Percentiles rank a stretch among this genome's conserved stretches.
Evolutionary conservation across 2,888 invertebrate genomes (phyloP).

Genomic region (Acanthosepion lycidas): DNA sequence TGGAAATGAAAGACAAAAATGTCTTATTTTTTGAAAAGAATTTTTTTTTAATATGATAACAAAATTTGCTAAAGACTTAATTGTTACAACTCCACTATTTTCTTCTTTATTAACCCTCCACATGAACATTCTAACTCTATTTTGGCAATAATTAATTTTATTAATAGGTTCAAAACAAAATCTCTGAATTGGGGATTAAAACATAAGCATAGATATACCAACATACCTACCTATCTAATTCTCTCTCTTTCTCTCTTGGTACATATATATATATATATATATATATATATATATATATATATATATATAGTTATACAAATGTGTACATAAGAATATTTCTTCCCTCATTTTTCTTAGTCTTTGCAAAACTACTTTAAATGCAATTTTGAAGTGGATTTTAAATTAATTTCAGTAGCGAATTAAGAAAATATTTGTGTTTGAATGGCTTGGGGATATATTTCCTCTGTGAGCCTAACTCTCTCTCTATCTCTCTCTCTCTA

Average conservation of each 20-base stretch:
- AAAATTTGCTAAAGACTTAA: not conserved
- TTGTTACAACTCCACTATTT: conserved; percentile 4
- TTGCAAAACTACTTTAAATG: not conserved
- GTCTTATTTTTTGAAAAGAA: not conserved
- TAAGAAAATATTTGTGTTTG: not conserved
- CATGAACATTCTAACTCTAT: not conserved
- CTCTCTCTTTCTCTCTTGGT: no score
- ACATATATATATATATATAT: not conserved
- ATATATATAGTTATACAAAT: not conserved
- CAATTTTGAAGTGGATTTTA: not conserved
- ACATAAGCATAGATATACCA: not conserved
- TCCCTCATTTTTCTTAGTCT: not conserved
- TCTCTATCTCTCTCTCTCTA: not conserved
- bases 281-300: not conserved
- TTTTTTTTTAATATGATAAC: not conserved
- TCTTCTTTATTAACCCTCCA: not conserved
- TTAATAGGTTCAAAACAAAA: not conserved
- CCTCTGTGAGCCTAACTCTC: not conserved
- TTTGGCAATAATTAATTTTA: conserved; percentile 1
- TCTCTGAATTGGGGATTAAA: not conserved
- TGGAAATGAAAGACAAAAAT: not conserved
- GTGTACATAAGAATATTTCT: not conserved
- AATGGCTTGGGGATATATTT: not conserved
- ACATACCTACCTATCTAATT: not conserved
- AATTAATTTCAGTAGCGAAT: not conserved